Evolutionary conservation across 64 coral and sea anemone genomes (phyloP), one percentile per base, ranked within the genome.

Genomic region (Trachythela sp.): DNA sequence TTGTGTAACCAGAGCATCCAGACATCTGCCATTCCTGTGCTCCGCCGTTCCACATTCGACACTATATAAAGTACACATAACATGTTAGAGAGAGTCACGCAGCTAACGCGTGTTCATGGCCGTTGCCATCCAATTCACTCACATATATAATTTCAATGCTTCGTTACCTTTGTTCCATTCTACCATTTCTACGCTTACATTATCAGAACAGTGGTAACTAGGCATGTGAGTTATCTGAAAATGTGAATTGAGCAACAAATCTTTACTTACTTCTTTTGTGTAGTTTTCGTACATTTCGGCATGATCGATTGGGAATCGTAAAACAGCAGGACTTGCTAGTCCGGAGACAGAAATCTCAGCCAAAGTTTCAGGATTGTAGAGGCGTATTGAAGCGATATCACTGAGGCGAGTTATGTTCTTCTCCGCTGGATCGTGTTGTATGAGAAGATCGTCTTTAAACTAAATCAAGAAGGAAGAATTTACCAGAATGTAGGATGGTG

Each of bases 281-380:
- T 80, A 35, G 37, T 80, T 80, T 36, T 80, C 75, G 20, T 80
- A 80, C 4, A 80, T 36, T 9, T 80, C 37, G 0, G 15, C 33
- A 80, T 80, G 20, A 37, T 87, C 35, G 13, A 95, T 36, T 29
- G 94, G 94, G 13, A 95, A 40, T 17, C 56, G 89, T 34, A 92
- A 40, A 17, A 36, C 85, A 31, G 85, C 87, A 2, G 94, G 88
- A 26, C 9, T 83, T 0, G 26, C 38, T 8, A 93, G 84, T 18
- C 75, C 56, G 13, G 51, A 84, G 31, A 88, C 48, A 39, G 54
- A 56, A 17, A 95, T 56, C 36, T 70, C 52, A 22, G 88, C 89
- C 13, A 52, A 88, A 5, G 94, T 95, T 49, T 88, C 58, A 5
- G 94, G 94, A 50, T 95, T 95, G 84, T 91, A 95, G 26, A 95